Base-by-base conservation (phyloP, 64 coral and sea anemone genomes). In the Dendrophyllia cribrosa region DNA sequence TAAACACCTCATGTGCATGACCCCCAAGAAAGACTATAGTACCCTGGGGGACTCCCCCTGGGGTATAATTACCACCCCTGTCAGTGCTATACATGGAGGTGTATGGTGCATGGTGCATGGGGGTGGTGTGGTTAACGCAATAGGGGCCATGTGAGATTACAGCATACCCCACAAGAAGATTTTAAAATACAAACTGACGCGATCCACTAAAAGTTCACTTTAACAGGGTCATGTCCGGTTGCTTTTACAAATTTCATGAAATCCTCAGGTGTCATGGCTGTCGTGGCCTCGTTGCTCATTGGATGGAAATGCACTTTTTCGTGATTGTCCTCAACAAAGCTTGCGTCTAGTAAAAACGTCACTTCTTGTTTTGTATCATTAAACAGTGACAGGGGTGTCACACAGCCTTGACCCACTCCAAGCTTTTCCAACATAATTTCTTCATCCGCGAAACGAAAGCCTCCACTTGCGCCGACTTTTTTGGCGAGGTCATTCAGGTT, bases 381-480 rank as follows among this genome's bases (percentile, higher is more conserved):
- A 52, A 99, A 96, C 9, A 99, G 21, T 0, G 97, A 95, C 10
- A 96, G 70, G 23, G 91, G 90, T 44, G 97, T 99, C 9, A 95
- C 94, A 78, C 97, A 99, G 8, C 97, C 97, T 62, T 99, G 97
- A 3, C 94, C 94, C 11, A 99, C 97, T 13, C 97, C 97, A 20
- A 99, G 94, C 68, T 99, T 99, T 55, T 99, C 94, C 14, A 96
- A 81, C 82, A 99, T 74, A 47, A 99, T 46, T 3, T 91, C 72
- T 72, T 99, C 97, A 76, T 99, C 97, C 80, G 97, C 97, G 73
- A 99, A 99, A 11, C 97, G 91, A 70, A 99, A 90, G 82, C 97
- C 97, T 61, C 97, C 97, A 60, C 88, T 84, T 9, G 97, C 97
- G 17, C 94, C 92, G 50, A 99, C 94, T 49, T 96, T 99, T 74